These are phyloP conservation scores for Aldrovandia affinis DNA, from an alignment of 2,797 vertebrate genomes.

Conservation along the genomic window DNA sequence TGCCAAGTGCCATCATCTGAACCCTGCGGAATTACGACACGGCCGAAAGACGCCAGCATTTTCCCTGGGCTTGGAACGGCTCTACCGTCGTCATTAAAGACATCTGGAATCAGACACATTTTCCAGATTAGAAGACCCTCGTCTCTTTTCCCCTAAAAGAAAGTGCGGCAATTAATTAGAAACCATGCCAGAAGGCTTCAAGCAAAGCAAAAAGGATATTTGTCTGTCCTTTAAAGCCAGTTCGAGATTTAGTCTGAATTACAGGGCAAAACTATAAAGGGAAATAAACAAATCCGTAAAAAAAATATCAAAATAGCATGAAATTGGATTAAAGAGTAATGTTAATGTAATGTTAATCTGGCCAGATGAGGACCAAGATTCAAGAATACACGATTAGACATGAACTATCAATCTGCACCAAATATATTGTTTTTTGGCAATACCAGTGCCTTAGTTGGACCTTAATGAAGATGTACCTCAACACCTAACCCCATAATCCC, in stretches of 20 bases:
- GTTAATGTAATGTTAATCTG: neutral
- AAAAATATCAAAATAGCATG: no score
- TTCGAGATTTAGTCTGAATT: neutral
- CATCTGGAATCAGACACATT: slow-evolving; percentile 60
- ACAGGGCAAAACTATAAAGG: neutral
- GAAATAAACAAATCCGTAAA: neutral
- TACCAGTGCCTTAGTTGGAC: neutral
- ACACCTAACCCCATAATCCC: neutral
- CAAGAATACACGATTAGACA: neutral
- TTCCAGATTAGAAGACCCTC: slow-evolving; percentile 60
- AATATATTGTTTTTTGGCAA: neutral
- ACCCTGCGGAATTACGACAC: slow-evolving; percentile 23
- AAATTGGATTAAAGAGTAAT: slow-evolving; percentile 2
- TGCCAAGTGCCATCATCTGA: slow-evolving; percentile 42
- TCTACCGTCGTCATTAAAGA: slow-evolving; percentile 50
- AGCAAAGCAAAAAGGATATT: slow-evolving; percentile 20
- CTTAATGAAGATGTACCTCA: neutral
- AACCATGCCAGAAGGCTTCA: slow-evolving; percentile 39
- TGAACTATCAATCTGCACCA: neutral
- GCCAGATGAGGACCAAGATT: neutral
- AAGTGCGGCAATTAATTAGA: slow-evolving; percentile 43
- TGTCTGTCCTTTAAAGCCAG: neutral
- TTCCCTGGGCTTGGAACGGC: slow-evolving; percentile 39
- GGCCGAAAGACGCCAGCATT: slow-evolving; percentile 43
- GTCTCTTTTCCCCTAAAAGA: slow-evolving; percentile 23